Conservation (phyloP, 2,888 invertebrate species). For the Volucella zonaria region DNA sequence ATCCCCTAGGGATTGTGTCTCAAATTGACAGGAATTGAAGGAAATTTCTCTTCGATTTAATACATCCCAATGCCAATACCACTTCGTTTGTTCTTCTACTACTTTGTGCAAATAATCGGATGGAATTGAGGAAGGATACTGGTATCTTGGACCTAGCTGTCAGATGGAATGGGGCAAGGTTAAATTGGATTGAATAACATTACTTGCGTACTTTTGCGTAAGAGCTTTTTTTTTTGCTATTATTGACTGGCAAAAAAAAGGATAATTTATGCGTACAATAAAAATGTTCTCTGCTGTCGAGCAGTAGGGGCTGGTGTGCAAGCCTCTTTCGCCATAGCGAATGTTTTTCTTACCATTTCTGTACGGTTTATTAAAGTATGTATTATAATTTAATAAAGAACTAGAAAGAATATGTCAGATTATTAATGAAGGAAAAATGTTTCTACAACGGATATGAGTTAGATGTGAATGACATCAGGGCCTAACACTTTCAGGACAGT, state of each 20-base stretch:
- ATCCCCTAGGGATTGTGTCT: slow-evolving; percentile 69
- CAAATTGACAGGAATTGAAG: slow-evolving; percentile 74
- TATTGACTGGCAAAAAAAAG: slow-evolving; percentile 63
- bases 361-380: no score
- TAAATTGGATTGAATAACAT: slow-evolving; percentile 74
- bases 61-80: slow-evolving; percentile 48
- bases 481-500: no score
- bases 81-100: slow-evolving; percentile 39
- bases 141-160: slow-evolving; percentile 22
- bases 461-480: no score
- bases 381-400: no score
- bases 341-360: no score
- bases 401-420: no score
- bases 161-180: slow-evolving; percentile 57
- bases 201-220: slow-evolving; percentile 62
- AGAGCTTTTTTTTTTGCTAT: slow-evolving; percentile 43
- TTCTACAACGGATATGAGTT: no score
- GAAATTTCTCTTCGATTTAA: slow-evolving; percentile 72
- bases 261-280: slow-evolving; percentile 72
- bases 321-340: background rate
- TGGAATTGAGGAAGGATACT: slow-evolving; percentile 28
- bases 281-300: slow-evolving; percentile 11
- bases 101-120: slow-evolving; percentile 48
- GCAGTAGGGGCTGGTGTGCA: slow-evolving; percentile 11
- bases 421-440: no score